Base-by-base conservation (phyloP, 2,888 invertebrate species). In the Leptopilina syphax region DNA sequence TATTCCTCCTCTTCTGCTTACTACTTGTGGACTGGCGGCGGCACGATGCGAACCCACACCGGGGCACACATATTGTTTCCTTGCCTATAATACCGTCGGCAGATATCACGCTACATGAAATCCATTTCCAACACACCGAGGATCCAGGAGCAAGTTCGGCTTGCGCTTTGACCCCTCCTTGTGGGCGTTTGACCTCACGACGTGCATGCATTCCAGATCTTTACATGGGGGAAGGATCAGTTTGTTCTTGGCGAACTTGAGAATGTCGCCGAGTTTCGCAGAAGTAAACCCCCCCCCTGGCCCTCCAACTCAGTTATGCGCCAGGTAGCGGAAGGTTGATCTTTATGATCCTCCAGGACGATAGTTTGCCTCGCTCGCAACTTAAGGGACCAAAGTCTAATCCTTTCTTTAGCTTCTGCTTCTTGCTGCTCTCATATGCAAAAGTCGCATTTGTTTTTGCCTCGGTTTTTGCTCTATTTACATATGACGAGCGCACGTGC, bases 111-210 rank as follows among this genome's bases (percentile, higher is more conserved):
- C 83, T 82, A 80, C 83, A 83, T 82, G 83, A 80, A 82, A 83
- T 12, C 83, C 83, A 82, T 83, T 83, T 82, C 79, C 81, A 82
- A 82, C 78, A 83, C 81, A 83, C 82, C 79, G 80, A 68, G 65
- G 82, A 82, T 81, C 79, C 81, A 57, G 73, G n/a, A 73, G 73
- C 73, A 73, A 13, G 54, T 73, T 73, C 8, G 65, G 80, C 77
- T 77, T 77, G 67, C 80, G 57, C 80, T 80, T 63, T 81, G 84
- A 83, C 83, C 85, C 86, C 83, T 82, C 82, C 82, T 83, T 80
- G 83, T 83, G 84, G 83, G 83, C 83, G 81, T 84, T 84, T 84
- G 84, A 84, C 83, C 84, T 78, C 81, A 83, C 81, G 83, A 83
- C 82, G 82, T 81, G 83, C 82, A 68, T 82, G 79, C 81, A 82